These are phyloP conservation scores for Rotaria sp. DNA, from an alignment of 2,888 invertebrate genomes.

Conservation along the genomic window DNA sequence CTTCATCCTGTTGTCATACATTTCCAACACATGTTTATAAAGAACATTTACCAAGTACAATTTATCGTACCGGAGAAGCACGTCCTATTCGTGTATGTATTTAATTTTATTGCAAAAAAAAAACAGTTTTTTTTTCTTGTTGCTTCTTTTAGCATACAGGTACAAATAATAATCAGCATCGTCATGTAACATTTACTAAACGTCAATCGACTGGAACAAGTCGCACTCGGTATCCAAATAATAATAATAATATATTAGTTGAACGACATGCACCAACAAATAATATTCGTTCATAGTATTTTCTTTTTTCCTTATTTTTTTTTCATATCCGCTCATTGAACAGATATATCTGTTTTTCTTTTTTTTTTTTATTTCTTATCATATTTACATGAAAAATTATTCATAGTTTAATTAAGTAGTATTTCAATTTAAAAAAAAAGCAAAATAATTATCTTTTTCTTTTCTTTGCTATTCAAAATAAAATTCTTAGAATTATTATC, in stretches of 20 bases:
- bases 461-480: not conserved
- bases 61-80: not conserved
- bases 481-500: not conserved
- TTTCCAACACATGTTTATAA: constrained; percentile 24
- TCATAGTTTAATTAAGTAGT: not conserved
- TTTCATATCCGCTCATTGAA: not conserved
- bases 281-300: not conserved
- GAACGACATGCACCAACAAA: constrained; percentile 4
- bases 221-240: not conserved
- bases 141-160: not conserved
- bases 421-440: not conserved
- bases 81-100: not conserved
- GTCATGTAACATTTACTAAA: not conserved
- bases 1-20: not conserved
- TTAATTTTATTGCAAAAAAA: not conserved
- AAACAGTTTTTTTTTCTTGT: not conserved
- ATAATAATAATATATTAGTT: not conserved
- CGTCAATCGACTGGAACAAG: not conserved
- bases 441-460: not conserved
- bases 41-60: constrained; percentile 25
- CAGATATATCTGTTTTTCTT: constrained; percentile 1
- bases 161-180: not conserved
- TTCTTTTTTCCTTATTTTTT: not conserved
- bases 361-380: not conserved
- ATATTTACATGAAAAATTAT: not conserved